These are phyloP conservation scores for Scolopax rusticola DNA, from an alignment of 2,797 vertebrate genomes.

Conservation along the genomic window DNA sequence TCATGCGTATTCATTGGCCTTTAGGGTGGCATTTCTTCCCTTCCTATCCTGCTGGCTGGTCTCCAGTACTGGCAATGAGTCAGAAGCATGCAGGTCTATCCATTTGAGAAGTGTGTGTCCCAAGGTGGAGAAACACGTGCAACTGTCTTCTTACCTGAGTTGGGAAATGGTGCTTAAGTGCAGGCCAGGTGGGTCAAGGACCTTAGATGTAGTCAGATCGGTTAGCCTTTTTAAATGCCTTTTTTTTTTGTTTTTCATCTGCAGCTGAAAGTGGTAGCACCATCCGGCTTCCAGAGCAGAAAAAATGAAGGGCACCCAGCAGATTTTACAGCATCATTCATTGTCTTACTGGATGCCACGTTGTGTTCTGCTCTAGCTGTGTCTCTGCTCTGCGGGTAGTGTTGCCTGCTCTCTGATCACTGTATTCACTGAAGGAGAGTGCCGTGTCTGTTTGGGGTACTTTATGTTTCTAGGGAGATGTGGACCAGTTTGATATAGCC, in stretches of 20 bases:
- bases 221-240: neutral
- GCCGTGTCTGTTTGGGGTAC: neutral
- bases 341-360: neutral
- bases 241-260: too few relatives aligned
- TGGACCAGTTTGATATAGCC: neutral
- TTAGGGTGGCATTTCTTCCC: constrained; percentile 57
- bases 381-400: neutral
- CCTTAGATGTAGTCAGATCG: neutral
- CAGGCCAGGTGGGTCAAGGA: neutral
- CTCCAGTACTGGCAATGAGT: constrained; percentile 41
- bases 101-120: neutral
- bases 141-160: neutral
- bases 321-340: neutral
- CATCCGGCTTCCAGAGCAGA: neutral
- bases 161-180: neutral
- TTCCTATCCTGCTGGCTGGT: constrained; percentile 31
- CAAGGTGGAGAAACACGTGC: neutral
- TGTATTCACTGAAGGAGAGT: neutral
- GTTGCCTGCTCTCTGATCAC: neutral
- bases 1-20: constrained; percentile 54
- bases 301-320: neutral
- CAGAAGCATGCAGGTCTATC: constrained; percentile 52
- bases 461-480: neutral
- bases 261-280: neutral
- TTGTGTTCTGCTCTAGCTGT: neutral